Percentiles rank a stretch among this genome's conserved stretches.
phyloP scores from a whole-genome alignment of 2,888 invertebrate genomes.

The Apotomis betuletana region DNA sequence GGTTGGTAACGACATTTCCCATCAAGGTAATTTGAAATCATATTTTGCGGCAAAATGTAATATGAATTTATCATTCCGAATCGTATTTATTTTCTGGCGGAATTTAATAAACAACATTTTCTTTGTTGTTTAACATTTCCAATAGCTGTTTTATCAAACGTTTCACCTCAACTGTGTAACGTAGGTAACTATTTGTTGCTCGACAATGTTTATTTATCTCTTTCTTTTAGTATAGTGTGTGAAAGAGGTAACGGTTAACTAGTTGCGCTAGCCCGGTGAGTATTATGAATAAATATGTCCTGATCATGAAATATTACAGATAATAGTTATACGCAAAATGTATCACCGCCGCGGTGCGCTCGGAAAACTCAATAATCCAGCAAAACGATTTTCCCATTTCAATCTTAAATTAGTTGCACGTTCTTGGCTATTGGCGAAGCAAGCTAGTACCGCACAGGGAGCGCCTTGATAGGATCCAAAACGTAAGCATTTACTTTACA shows the following conservation, averaged over 20 bases:
- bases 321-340: too few relatives aligned
- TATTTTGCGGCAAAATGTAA: slow-evolving; percentile 5
- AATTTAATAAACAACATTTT: not conserved
- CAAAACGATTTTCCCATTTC: slow-evolving; percentile 31
- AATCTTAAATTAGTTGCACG: slow-evolving; percentile 36
- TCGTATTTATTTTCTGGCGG: not conserved
- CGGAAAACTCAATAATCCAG: slow-evolving; percentile 13
- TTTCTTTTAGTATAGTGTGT: too few relatives aligned
- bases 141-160: too few relatives aligned
- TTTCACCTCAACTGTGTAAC: too few relatives aligned
- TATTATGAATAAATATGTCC: too few relatives aligned
- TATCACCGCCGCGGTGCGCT: too few relatives aligned
- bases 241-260: too few relatives aligned
- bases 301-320: too few relatives aligned
- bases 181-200: too few relatives aligned
- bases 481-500: slow-evolving; percentile 32
- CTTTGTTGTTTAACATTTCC: not conserved
- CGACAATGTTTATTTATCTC: too few relatives aligned
- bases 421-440: slow-evolving; percentile 24
- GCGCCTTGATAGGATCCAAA: slow-evolving; percentile 19
- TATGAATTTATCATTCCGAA: not conserved
- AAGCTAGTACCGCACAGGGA: slow-evolving; percentile 21
- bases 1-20: slow-evolving; percentile 17
- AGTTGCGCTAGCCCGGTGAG: too few relatives aligned
- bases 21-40: slow-evolving; percentile 16